Evolutionary conservation across 37 sponge, comb jelly and placozoan genomes (phyloP).

Genomic region (Dysidea cf. avara): DNA sequence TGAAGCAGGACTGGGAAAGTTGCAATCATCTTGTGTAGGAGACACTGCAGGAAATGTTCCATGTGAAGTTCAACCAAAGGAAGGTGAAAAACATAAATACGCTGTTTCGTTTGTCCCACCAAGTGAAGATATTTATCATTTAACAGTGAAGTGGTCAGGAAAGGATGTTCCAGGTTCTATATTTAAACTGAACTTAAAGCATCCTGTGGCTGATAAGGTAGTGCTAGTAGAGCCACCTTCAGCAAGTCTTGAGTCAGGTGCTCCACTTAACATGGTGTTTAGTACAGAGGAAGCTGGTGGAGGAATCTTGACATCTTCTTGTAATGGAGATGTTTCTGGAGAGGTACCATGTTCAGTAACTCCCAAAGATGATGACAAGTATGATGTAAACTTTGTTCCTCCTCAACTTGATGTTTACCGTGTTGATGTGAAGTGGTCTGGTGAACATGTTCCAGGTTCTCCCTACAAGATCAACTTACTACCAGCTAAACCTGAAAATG

Average conservation of each 20-base stretch:
- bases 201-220: constrained; percentile 21
- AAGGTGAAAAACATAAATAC: background rate
- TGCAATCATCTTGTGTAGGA: constrained; percentile 45
- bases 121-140: constrained; percentile 29
- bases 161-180: constrained; percentile 47
- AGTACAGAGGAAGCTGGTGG: constrained; percentile 14
- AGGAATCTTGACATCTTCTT: constrained; percentile 1
- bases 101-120: constrained; percentile 44
- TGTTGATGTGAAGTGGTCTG: constrained; percentile 21
- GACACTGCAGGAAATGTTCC: constrained; percentile 13
- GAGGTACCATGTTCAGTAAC: background rate
- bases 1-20: constrained; percentile 56
- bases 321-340: constrained; percentile 9
- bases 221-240: constrained; percentile 44
- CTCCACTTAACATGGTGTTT: constrained; percentile 46
- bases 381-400: constrained; percentile 10
- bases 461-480: constrained; percentile 55
- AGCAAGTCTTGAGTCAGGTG: constrained; percentile 30
- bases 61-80: constrained; percentile 32
- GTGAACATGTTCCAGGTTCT: constrained; percentile 16
- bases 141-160: constrained; percentile 28
- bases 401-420: constrained; percentile 11
- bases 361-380: background rate
- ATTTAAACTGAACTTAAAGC: constrained; percentile 23
- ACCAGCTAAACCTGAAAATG: constrained; percentile 24